A percentile compares a stretch with the other conserved stretches of the same genome.
Evolutionary conservation across 2,113 vertebrate species (phyloP).

Genomic region (Caranx ignobilis): DNA sequence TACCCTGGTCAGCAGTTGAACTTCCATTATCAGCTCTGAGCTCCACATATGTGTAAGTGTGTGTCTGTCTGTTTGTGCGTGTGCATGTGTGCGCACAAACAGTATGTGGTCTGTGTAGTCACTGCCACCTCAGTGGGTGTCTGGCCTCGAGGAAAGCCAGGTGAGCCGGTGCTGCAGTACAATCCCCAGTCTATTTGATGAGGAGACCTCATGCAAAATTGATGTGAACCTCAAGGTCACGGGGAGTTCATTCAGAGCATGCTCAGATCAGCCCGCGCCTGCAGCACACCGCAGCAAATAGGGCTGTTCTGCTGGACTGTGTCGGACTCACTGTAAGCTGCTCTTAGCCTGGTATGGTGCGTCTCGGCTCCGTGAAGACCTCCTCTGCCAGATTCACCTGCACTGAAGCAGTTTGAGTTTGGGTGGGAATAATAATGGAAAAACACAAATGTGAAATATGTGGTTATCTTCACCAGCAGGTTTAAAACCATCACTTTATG

Average conservation of each 20-base stretch:
- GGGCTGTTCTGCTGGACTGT: slow-evolving; percentile 24
- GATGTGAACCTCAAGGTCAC: slow-evolving; percentile 80
- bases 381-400: slow-evolving; percentile 7
- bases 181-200: slow-evolving; percentile 74
- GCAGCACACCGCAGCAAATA: slow-evolving; percentile 50
- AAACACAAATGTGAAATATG: background rate
- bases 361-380: slow-evolving; percentile 20
- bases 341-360: background rate
- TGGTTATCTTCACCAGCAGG: background rate
- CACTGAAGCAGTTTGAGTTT: background rate
- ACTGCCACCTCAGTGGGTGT: slow-evolving; percentile 55
- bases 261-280: slow-evolving; percentile 61
- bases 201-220: slow-evolving; percentile 82
- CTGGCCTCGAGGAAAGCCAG: slow-evolving; percentile 69
- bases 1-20: slow-evolving; percentile 59
- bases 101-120: slow-evolving; percentile 39
- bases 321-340: slow-evolving; percentile 52
- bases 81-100: slow-evolving; percentile 2
- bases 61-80: slow-evolving; percentile 13
- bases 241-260: slow-evolving; percentile 77
- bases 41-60: background rate
- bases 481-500: background rate
- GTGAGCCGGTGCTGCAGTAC: slow-evolving; percentile 66
- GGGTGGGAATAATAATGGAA: too few species aligned
- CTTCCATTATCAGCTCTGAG: slow-evolving; percentile 59